These are phyloP conservation scores for Drosophila bocki DNA, from an alignment of 1,140 invertebrate genomes.

Conservation along the genomic window DNA sequence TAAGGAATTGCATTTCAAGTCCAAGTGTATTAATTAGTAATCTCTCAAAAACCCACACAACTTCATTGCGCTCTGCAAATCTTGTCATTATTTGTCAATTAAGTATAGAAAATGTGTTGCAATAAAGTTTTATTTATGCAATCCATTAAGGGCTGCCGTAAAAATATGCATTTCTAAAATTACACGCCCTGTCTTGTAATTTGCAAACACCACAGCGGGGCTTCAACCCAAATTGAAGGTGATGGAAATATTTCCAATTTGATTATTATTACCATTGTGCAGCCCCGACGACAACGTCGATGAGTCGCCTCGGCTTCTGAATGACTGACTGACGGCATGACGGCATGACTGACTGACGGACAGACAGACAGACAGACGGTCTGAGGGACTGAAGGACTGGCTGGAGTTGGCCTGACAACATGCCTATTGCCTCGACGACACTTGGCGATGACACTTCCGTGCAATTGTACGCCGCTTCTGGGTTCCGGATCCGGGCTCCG, in stretches of 20 bases:
- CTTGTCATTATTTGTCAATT: slow-evolving; percentile 18
- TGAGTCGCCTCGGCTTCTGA: slow-evolving; percentile 15
- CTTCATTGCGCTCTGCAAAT: neutral
- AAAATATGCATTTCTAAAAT: slow-evolving; percentile 45
- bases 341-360: slow-evolving; percentile 15
- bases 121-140: slow-evolving; percentile 27
- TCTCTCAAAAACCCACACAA: neutral
- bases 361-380: slow-evolving; percentile 11
- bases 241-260: slow-evolving; percentile 54
- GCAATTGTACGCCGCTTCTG: slow-evolving; percentile 73
- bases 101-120: slow-evolving; percentile 1
- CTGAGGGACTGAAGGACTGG: slow-evolving; percentile 19
- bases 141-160: slow-evolving; percentile 18
- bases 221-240: slow-evolving; percentile 35
- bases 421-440: slow-evolving; percentile 77
- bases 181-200: slow-evolving; percentile 26
- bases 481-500: slow-evolving; percentile 47
- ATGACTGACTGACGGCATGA: slow-evolving; percentile 20
- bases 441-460: slow-evolving; percentile 79
- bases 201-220: slow-evolving; percentile 25
- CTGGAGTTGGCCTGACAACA: slow-evolving; percentile 48
- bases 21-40: neutral
- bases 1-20: neutral
- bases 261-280: slow-evolving; percentile 53
- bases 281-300: slow-evolving; percentile 25